These are phyloP conservation scores for Caenorhabditis briggsae DNA, from an alignment of 1,140 invertebrate genomes.

Conservation along the genomic window DNA sequence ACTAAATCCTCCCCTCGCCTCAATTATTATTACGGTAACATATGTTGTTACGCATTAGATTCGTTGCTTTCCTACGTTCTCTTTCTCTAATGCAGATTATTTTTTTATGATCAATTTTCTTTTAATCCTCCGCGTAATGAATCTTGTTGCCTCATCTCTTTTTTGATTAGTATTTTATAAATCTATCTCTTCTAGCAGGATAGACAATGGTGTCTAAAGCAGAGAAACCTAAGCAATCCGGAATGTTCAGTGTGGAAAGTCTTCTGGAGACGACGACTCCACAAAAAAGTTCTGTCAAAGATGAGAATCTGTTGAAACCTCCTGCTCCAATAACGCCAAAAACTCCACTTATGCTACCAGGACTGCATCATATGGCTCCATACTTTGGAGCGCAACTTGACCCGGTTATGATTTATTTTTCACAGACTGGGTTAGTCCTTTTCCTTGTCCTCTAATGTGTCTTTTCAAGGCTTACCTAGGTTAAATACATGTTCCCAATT, in stretches of 20 bases:
- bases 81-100: constrained; percentile 34
- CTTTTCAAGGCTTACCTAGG: too few relatives aligned
- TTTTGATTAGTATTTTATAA: background rate
- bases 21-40: constrained; percentile 54
- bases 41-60: constrained; percentile 39
- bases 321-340: constrained; percentile 41
- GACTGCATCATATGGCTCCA: constrained; percentile 20
- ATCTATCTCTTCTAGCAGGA: background rate
- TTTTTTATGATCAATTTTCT: constrained; percentile 47
- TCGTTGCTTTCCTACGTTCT: background rate
- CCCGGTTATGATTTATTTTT: constrained; percentile 50
- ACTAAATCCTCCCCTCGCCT: constrained; percentile 22
- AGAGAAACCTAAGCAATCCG: constrained; percentile 17
- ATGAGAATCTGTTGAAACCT: constrained; percentile 9
- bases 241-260: constrained; percentile 58
- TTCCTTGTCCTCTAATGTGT: too few relatives aligned
- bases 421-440: constrained; percentile 37
- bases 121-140: constrained; percentile 35
- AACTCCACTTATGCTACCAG: constrained; percentile 23
- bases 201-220: constrained; percentile 59
- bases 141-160: background rate
- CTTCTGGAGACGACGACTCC: constrained; percentile 39
- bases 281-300: background rate
- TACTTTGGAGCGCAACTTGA: constrained; percentile 57
- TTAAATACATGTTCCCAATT: too few relatives aligned